These are phyloP conservation scores for Melanotaenia pygmaea DNA, from an alignment of 2,797 vertebrate species.

Conservation along the genomic window DNA sequence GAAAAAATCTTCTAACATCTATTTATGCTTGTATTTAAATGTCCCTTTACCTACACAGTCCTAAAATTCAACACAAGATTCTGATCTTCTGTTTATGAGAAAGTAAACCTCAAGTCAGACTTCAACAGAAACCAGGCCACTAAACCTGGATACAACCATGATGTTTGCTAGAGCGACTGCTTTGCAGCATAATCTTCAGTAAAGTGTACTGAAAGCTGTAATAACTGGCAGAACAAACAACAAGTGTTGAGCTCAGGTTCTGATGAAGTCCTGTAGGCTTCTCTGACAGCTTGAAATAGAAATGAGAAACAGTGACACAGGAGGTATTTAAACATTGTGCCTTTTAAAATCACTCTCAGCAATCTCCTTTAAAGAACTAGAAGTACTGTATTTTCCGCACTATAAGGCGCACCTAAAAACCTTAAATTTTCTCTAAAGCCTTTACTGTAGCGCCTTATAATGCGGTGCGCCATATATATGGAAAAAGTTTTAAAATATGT, in stretches of 20 bases:
- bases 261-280: constrained; percentile 58
- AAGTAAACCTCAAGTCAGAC: constrained; percentile 4
- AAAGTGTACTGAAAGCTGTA: constrained; percentile 16
- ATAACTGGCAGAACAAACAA: constrained; percentile 49
- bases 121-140: neutral
- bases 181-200: constrained; percentile 23
- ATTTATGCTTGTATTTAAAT: neutral
- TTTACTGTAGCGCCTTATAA: no score
- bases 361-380: constrained; percentile 14
- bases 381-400: no score
- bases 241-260: constrained; percentile 19
- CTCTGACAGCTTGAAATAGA: constrained; percentile 52
- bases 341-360: constrained; percentile 31
- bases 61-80: neutral
- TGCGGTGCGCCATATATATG: no score
- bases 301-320: constrained; percentile 26
- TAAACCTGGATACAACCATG: constrained; percentile 4
- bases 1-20: no score
- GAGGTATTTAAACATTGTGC: constrained; percentile 10
- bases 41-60: no score
- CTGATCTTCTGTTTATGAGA: constrained; percentile 3
- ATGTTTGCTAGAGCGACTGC: constrained; percentile 5
- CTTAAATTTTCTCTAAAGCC: no score
- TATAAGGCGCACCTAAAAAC: no score
- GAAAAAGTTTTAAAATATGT: no score